These are phyloP conservation scores for Steinernema hermaphroditum DNA, from an alignment of 2,888 invertebrate genomes.

Conservation along the genomic window DNA sequence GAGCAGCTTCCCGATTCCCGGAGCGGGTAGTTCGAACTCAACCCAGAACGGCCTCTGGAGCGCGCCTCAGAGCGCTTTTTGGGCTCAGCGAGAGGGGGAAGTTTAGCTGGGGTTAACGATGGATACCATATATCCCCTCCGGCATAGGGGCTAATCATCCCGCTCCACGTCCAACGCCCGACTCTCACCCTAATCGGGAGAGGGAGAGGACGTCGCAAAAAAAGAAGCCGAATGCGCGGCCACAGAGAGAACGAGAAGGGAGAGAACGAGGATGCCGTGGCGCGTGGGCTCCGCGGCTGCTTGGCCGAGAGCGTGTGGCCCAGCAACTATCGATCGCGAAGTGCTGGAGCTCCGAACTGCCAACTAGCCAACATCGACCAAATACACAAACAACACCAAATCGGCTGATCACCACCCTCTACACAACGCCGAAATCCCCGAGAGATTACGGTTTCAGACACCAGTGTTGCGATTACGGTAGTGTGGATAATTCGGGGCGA, in stretches of 20 bases:
- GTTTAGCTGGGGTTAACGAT: conserved; percentile 22
- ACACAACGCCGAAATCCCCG: too few species aligned
- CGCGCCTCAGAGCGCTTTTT: conserved; percentile 12
- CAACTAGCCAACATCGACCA: conserved; percentile 25
- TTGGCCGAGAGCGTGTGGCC: conserved; percentile 14
- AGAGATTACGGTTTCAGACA: too few species aligned
- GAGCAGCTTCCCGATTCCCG: too few species aligned
- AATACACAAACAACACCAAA: conserved; percentile 20
- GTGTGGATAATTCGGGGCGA: too few species aligned
- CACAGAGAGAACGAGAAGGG: not conserved
- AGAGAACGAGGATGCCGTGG: too few species aligned
- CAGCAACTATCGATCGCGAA: conserved; percentile 23
- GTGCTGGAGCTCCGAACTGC: conserved; percentile 24
- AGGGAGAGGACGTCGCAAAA: conserved; percentile 5
- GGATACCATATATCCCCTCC: conserved; percentile 29
- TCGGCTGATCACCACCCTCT: not conserved
- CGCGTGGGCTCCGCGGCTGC: not conserved
- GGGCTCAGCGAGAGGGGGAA: conserved; percentile 1
- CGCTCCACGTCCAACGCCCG: conserved; percentile 25
- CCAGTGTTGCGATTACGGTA: too few species aligned
- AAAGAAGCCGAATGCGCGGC: conserved; percentile 15
- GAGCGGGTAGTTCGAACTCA: too few species aligned
- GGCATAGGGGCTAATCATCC: conserved; percentile 29
- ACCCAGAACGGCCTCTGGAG: too few species aligned
- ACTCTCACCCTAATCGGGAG: conserved; percentile 25